phyloP scores from a whole-genome alignment of 1,140 invertebrate species.

The Mylabris phalerata region DNA sequence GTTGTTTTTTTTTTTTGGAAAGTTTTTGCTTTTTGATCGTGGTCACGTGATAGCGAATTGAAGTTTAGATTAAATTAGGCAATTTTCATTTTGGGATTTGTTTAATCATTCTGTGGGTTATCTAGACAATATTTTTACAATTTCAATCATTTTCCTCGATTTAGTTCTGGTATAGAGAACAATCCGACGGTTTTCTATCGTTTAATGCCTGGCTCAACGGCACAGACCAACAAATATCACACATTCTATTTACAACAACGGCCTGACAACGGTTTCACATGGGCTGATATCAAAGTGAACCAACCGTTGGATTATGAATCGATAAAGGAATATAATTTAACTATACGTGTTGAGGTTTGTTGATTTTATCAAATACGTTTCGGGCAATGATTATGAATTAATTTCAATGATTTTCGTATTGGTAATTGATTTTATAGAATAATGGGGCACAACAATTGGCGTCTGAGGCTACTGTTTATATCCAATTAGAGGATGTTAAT shows the following conservation, averaged over 20 bases:
- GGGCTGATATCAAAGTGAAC: conserved; percentile 94
- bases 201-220: conserved; percentile 88
- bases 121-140: background rate
- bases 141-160: conserved; percentile 33
- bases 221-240: conserved; percentile 92
- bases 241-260: conserved; percentile 93
- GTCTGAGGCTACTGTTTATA: conserved; percentile 88
- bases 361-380: background rate
- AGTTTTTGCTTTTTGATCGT: conserved; percentile 36
- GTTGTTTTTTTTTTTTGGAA: conserved; percentile 27
- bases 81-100: background rate
- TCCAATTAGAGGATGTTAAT: conserved; percentile 92
- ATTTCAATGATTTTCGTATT: background rate
- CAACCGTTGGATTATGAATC: conserved; percentile 91
- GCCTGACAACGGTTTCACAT: conserved; percentile 81
- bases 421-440: conserved; percentile 56
- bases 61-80: background rate
- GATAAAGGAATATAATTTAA: conserved; percentile 93
- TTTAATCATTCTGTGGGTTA: background rate
- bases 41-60: conserved; percentile 22
- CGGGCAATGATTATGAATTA: background rate
- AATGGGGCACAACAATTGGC: conserved; percentile 92
- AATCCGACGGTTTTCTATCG: conserved; percentile 93
- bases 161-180: conserved; percentile 89
- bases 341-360: conserved; percentile 88